Evolutionary conservation across 2,888 invertebrate species (phyloP).

Genomic region (Drosophila kuntzei): DNA sequence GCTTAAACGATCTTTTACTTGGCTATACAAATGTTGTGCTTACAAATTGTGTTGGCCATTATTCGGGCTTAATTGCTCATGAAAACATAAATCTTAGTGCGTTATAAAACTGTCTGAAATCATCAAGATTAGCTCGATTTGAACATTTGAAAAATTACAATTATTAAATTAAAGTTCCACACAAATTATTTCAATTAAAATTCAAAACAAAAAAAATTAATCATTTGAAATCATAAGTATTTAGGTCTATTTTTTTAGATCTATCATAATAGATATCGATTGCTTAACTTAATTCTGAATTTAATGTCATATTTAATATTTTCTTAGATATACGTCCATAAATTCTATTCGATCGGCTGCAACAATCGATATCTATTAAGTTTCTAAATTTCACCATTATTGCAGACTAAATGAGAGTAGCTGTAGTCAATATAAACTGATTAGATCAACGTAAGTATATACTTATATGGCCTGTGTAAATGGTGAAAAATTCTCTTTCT

Average conservation of each 20-base stretch:
- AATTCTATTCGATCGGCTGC: constrained; percentile 6
- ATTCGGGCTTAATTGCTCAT: constrained; percentile 46
- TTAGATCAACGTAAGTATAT: constrained; percentile 59
- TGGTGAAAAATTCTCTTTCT: constrained; percentile 37
- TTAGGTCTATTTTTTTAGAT: constrained; percentile 4
- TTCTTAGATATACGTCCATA: constrained; percentile 5
- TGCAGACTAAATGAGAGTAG: constrained; percentile 56
- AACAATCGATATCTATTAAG: constrained; percentile 41
- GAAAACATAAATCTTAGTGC: constrained; percentile 40
- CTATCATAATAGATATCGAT: constrained; percentile 28
- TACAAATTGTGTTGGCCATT: constrained; percentile 40
- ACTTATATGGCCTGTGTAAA: constrained; percentile 58
- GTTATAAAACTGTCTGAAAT: constrained; percentile 8
- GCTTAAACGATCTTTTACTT: constrained; percentile 73
- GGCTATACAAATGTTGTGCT: constrained; percentile 64
- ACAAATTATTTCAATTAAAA: constrained; percentile 14
- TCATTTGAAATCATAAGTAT: constrained; percentile 29
- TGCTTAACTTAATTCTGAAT: background rate
- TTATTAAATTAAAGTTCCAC: constrained; percentile 12
- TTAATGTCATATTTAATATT: background rate
- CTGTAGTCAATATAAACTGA: constrained; percentile 54
- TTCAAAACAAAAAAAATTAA: constrained; percentile 8
- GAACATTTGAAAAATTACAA: constrained; percentile 22
- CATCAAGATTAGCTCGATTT: constrained; percentile 14
- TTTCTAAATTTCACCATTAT: constrained; percentile 54